phyloP scores from a whole-genome alignment of 2,888 invertebrate species.

The Tridacna crocea region DNA sequence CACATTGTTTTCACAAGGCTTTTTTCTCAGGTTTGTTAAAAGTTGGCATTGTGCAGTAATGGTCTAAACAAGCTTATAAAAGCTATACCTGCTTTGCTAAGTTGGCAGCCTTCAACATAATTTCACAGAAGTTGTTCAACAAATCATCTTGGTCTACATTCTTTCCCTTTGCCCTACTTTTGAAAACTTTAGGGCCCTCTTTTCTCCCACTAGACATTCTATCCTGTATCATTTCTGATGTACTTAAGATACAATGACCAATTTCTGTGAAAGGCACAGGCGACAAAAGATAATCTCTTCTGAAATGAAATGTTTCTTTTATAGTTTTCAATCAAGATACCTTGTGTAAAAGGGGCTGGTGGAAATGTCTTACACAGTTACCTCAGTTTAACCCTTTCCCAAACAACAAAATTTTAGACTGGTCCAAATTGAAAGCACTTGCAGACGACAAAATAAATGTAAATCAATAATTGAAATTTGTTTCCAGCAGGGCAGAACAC shows the following conservation, averaged over 20 bases:
- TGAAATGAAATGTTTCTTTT: constrained; percentile 29
- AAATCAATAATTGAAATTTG: too few relatives aligned
- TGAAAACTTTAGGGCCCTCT: not conserved
- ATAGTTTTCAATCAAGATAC: too few relatives aligned
- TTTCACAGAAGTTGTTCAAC: constrained; percentile 18
- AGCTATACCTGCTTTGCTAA: constrained; percentile 8
- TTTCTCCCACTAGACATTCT: not conserved
- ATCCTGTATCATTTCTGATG: not conserved
- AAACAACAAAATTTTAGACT: too few relatives aligned
- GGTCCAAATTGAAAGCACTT: too few relatives aligned
- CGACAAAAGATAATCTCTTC: constrained; percentile 60
- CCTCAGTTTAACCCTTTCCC: too few relatives aligned
- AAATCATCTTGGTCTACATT: not conserved
- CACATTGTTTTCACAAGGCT: too few relatives aligned
- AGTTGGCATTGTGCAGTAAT: too few relatives aligned
- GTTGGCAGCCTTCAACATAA: constrained; percentile 24
- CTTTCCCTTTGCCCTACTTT: constrained; percentile 1
- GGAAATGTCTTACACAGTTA: too few relatives aligned
- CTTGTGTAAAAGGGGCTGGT: too few relatives aligned
- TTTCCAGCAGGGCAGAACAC: too few relatives aligned
- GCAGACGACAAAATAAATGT: too few relatives aligned
- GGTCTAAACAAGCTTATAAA: not conserved
- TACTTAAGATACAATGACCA: constrained; percentile 4
- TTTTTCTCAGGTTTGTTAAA: too few relatives aligned
- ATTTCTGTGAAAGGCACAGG: constrained; percentile 64